phyloP scores from a whole-genome alignment of 2,888 invertebrate species.

The Heliconius erato region DNA sequence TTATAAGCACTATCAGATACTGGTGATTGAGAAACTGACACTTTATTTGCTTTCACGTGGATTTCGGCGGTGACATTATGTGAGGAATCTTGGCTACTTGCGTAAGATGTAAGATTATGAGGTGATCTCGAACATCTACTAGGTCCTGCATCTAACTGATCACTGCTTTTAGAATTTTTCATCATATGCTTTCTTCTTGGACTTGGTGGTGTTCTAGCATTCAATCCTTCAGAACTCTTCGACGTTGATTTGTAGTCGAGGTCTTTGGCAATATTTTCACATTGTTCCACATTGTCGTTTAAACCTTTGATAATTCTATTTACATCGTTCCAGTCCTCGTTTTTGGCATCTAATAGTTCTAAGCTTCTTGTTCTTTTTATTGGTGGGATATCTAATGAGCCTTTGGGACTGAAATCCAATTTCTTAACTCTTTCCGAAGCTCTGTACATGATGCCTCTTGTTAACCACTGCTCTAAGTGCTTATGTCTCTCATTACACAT shows the following conservation, averaged over 20 bases:
- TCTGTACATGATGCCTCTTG: conserved; percentile 87
- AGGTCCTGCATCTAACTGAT: conserved; percentile 76
- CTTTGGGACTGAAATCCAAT: conserved; percentile 82
- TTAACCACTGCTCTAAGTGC: conserved; percentile 90
- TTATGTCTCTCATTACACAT: conserved; percentile 88
- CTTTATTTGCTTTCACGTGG: conserved; percentile 76
- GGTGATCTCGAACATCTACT: conserved; percentile 70
- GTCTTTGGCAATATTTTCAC: conserved; percentile 77
- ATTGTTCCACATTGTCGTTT: conserved; percentile 73
- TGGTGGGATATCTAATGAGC: conserved; percentile 84
- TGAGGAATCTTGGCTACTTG: conserved; percentile 61
- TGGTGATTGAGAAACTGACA: conserved; percentile 77
- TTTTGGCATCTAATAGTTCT: conserved; percentile 87
- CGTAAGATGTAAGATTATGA: conserved; percentile 56
- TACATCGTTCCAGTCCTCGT: conserved; percentile 79
- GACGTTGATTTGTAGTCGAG: conserved; percentile 78
- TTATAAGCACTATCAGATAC: conserved; percentile 68
- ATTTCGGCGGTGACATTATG: conserved; percentile 82
- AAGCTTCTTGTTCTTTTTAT: conserved; percentile 90
- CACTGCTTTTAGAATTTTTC: conserved; percentile 78
- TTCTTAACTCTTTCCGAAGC: conserved; percentile 82
- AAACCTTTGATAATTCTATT: conserved; percentile 73
- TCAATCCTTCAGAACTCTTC: conserved; percentile 83
- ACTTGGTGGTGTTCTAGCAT: conserved; percentile 68
- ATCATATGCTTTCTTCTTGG: conserved; percentile 69